Percentiles rank a stretch among this genome's conserved stretches.
Conservation (phyloP, 2,888 invertebrate genomes). For the Protodeltote pygarga region DNA sequence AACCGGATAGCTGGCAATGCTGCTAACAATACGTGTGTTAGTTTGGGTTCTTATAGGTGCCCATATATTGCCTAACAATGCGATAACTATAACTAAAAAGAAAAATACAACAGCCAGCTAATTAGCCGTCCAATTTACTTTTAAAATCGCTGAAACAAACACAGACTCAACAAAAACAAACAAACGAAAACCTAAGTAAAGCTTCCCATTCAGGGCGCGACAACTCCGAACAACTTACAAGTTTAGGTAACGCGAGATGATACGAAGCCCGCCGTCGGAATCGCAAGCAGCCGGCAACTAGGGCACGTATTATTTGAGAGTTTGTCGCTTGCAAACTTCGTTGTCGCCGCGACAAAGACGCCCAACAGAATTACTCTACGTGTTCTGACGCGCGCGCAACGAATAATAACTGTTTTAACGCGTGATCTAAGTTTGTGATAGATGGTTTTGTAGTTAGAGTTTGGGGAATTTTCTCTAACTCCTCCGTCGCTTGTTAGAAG, state of each 20-base stretch:
- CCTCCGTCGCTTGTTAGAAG: too few relatives aligned
- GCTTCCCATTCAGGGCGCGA: slow-evolving; percentile 37
- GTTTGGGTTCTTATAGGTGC: too few relatives aligned
- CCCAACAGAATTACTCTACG: slow-evolving; percentile 57
- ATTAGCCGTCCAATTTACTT: not conserved
- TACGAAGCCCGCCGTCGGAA: slow-evolving; percentile 50
- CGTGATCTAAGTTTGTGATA: slow-evolving; percentile 37
- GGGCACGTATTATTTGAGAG: slow-evolving; percentile 59
- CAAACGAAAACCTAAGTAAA: slow-evolving; percentile 31
- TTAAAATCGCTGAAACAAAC: not conserved
- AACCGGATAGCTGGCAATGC: too few relatives aligned
- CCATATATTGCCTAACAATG: too few relatives aligned
- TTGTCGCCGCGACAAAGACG: slow-evolving; percentile 53
- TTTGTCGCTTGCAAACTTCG: slow-evolving; percentile 56
- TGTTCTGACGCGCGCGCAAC: slow-evolving; percentile 47
- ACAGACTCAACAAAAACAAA: slow-evolving; percentile 25
- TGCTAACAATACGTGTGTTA: too few relatives aligned
- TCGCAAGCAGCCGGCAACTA: slow-evolving; percentile 50
- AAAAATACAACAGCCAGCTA: not conserved
- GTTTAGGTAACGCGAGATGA: slow-evolving; percentile 57
- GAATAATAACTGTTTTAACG: slow-evolving; percentile 43
- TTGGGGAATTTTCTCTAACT: not conserved
- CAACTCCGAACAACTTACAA: slow-evolving; percentile 49
- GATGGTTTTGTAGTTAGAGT: slow-evolving; percentile 13
- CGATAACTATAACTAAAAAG: too few relatives aligned